Conservation (phyloP, 2,888 invertebrate species). For the Hirtodrosophila histrioides region DNA sequence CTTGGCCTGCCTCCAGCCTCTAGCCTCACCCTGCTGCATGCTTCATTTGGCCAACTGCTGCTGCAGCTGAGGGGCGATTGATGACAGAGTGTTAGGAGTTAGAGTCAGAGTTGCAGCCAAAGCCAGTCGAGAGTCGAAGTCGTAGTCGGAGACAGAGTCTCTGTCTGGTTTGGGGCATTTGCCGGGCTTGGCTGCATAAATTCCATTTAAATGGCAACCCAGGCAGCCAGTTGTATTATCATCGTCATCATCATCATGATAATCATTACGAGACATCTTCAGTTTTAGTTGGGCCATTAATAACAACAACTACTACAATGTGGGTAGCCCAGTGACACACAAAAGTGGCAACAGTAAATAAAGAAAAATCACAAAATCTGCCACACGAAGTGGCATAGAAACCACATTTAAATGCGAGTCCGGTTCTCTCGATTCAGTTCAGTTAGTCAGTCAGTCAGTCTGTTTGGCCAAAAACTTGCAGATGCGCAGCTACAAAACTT, state of each 20-base stretch:
- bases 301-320: conserved; percentile 66
- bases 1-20: not conserved
- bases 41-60: conserved; percentile 62
- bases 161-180: conserved; percentile 29
- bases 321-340: conserved; percentile 78
- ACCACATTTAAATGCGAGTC: conserved; percentile 68
- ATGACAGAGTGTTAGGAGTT: conserved; percentile 51
- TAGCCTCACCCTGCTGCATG: conserved; percentile 35
- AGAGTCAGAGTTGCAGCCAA: conserved; percentile 35
- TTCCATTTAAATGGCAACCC: conserved; percentile 77
- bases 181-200: conserved; percentile 70
- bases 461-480: conserved; percentile 61
- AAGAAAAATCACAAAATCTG: conserved; percentile 37
- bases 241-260: conserved; percentile 34
- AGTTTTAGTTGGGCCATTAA: conserved; percentile 65
- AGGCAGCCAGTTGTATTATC: conserved; percentile 36
- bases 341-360: conserved; percentile 53
- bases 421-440: conserved; percentile 39
- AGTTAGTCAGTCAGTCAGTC: conserved; percentile 19
- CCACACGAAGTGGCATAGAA: conserved; percentile 37
- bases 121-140: conserved; percentile 29
- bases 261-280: conserved; percentile 59
- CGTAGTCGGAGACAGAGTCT: conserved; percentile 19
- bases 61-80: conserved; percentile 50
- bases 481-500: conserved; percentile 51